Base-by-base conservation (phyloP, 2,888 invertebrate genomes). In the Galerucella nymphaeae region DNA sequence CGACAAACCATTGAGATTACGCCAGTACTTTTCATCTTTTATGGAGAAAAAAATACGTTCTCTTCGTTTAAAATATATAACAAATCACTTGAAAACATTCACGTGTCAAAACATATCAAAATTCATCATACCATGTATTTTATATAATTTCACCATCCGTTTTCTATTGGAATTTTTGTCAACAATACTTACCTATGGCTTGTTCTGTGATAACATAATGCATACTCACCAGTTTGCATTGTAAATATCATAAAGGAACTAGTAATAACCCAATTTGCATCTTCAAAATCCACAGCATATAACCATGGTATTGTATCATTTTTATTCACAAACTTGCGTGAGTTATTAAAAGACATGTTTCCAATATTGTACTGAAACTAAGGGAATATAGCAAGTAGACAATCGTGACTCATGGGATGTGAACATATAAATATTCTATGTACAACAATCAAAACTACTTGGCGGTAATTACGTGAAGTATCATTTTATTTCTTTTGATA, bases 171-270 rank as follows among this genome's bases (percentile, higher is more conserved):
- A 23, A 30, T 2, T 30, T 30, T 4, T 30, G 30, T 30, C 30
- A 30, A 4, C 2, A 30, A 30, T 30, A 30, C 0, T 5, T 30
- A 30, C 30, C 30, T 30, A 30, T 30, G 2, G 30, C 30, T 30
- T 30, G 30, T 2, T 5, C 30, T 30, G 5, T 30, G 5, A 0
- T 45, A 9, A 38, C 42, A 64, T 10, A 2, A 64, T 13, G 14
- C 23, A 18, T 53, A 53, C 55, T 67, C 85, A 94, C 95, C 96
- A 76, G 96, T 96, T 88, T 96, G 96, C 96, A 96, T 96, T 0
- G 96, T 96, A 85, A 96, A 96, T 78, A 96, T 95, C 82, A 96
- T 95, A 84, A 96, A 96, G 0, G 96, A 93, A 66, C 94, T 94
- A 0, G 96, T 94, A 70, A 96, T 88, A 65, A 96, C 94, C 96